Base-by-base conservation (phyloP, 2,113 vertebrate genomes). In the Okapia johnstoni region DNA sequence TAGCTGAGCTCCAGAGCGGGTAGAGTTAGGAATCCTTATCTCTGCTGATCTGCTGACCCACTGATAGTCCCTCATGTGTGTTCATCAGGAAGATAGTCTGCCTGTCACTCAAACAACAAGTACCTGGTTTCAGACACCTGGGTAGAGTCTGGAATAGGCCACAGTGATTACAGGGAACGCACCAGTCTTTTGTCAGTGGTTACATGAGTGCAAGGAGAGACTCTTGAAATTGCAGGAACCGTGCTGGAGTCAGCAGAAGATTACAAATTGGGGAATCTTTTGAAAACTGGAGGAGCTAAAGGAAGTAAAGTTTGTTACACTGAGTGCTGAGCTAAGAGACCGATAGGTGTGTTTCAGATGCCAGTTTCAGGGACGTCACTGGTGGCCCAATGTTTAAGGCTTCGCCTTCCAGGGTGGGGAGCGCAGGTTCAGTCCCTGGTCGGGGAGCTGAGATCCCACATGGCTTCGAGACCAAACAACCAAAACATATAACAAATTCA, bases 221-320 rank as follows among this genome's bases (percentile, higher is more conserved):
- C 28, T 79, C 46, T 15, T 81, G 88, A 40, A 94, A 89, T 40
- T 48, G 15, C 4, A 87, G 76, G 43, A 61, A 77, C 23, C 17
- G 0, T 11, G 4, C 58, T 63, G 36, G 19, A 10, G 3, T 48
- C 70, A 96, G 84, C 85, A 95, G 43, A 86, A 85, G 79, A 66
- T 26, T 33, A 61, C 73, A 46, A 1, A 52, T 60, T 57, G 30
- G 8, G 12, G 46, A 26, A 46, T 50, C 36, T 55, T 85, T 60
- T 88, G 77, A 90, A 77, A 40, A 46, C n/a, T 28, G 14, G 19
- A 96, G 30, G 23, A 92, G 33, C 19, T 85, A 52, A 85, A 79
- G 33, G 57, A 86, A 90, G 9, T 33, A 17, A 58, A 40, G n/a
- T 46, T 48, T 33, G 28, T 76, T 77, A 15, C 63, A 25, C 48